A percentile compares a stretch with the other conserved stretches of the same genome.
Evolutionary conservation across 2,888 invertebrate genomes (phyloP).

Genomic region (Campoplex nolae): DNA sequence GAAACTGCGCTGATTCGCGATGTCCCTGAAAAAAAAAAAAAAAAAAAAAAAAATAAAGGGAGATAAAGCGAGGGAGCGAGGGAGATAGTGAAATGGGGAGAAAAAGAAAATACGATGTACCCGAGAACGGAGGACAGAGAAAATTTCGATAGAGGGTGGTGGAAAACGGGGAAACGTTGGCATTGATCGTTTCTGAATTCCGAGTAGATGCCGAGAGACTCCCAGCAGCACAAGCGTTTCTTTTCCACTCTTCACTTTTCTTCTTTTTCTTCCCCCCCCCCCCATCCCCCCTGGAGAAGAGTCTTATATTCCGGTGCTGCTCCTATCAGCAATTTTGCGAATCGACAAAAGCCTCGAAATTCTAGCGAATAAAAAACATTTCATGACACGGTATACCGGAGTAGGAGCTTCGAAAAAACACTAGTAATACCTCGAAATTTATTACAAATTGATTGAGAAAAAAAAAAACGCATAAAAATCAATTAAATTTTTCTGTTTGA

Average conservation of each 20-base stretch:
- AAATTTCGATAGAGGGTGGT: slow-evolving; percentile 72
- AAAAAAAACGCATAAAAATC: background rate
- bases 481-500: background rate
- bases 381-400: background rate
- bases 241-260: slow-evolving; percentile 68
- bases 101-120: slow-evolving; percentile 53
- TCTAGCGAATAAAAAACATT: slow-evolving; percentile 19
- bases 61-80: slow-evolving; percentile 31
- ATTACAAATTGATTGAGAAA: background rate
- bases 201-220: slow-evolving; percentile 78
- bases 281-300: background rate
- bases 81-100: slow-evolving; percentile 57
- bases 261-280: slow-evolving; percentile 20
- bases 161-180: slow-evolving; percentile 70
- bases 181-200: slow-evolving; percentile 83
- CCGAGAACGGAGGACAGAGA: slow-evolving; percentile 51
- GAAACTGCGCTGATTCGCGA: slow-evolving; percentile 62
- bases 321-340: slow-evolving; percentile 56
- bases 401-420: background rate
- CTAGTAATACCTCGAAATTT: background rate
- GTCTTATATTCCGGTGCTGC: slow-evolving; percentile 40
- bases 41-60: slow-evolving; percentile 16
- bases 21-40: slow-evolving; percentile 52
- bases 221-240: slow-evolving; percentile 72
- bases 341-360: slow-evolving; percentile 35